A percentile compares a stretch with the other conserved stretches of the same genome.
Evolutionary conservation across 2,113 vertebrate genomes (phyloP).

Genomic region (Brienomyrus brachyistius): DNA sequence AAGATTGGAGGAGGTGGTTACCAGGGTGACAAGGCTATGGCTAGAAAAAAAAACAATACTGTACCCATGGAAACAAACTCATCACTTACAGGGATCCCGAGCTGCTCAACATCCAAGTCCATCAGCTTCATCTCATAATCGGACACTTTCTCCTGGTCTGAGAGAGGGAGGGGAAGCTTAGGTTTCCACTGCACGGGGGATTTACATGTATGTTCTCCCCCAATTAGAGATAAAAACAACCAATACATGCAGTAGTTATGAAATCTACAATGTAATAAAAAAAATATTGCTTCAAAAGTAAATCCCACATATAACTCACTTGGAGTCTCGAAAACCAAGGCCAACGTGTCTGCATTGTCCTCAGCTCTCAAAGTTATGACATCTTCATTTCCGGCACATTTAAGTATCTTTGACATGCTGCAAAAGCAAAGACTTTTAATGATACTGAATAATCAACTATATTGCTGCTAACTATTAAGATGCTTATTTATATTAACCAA

Average conservation of each 20-base stretch:
- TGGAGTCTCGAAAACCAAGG: slow-evolving; percentile 85
- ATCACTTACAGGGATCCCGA: slow-evolving; percentile 86
- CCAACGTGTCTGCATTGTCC: slow-evolving; percentile 87
- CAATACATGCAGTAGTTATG: not conserved
- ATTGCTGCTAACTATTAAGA: not conserved
- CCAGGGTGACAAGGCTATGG: not conserved
- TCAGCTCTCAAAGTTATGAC: slow-evolving; percentile 92
- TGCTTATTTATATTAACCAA: not conserved
- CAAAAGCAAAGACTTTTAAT: not conserved
- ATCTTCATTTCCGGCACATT: slow-evolving; percentile 93
- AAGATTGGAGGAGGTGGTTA: not conserved
- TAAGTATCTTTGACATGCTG: slow-evolving; percentile 97
- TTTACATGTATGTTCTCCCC: not conserved
- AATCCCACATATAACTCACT: slow-evolving; percentile 63
- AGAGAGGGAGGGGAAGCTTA: not conserved
- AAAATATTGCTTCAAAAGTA: not conserved
- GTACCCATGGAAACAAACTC: not conserved
- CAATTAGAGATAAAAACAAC: not conserved
- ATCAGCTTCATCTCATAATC: slow-evolving; percentile 99
- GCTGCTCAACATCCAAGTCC: slow-evolving; percentile 95
- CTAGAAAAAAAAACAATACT: not conserved
- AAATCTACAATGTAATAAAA: not conserved
- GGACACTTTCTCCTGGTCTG: slow-evolving; percentile 95
- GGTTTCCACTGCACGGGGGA: not conserved
- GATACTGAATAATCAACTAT: not conserved